Evolutionary conservation across 2,888 invertebrate species (phyloP), one percentile per base, ranked within the genome.

Genomic region (Apocheima hispidaria): DNA sequence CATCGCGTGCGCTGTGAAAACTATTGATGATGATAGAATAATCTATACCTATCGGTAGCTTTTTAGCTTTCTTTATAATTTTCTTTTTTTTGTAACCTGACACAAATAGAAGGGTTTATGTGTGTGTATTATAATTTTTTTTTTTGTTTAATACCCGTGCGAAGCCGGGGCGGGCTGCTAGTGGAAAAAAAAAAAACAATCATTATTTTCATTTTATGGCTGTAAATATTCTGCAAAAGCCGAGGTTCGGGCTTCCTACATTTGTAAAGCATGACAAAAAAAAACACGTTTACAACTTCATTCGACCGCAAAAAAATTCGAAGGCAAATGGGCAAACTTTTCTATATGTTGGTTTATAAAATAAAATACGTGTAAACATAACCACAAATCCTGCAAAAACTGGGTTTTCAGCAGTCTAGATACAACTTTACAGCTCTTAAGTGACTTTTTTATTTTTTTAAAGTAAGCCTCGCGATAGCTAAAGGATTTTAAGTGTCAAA

Each of bases 401-500:
- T 41, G 18, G n/a, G 26, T n/a, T 59, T 36, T 21, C 20, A 30
- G 28, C n/a, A 21, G 26, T 41, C 35, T 46, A 51, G 36, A n/a
- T 26, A 43, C 33, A 9, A 30, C 26, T 28, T 23, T 38, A 52
- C 38, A 33, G 35, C 53, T 14, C 48, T 48, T 38, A 7, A 48
- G 30, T 30, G 49, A 49, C 41, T 50, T 62, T 55, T 64, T 66
- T 66, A 60, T 64, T 30, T 61, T 59, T 20, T 51, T 64, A 56
- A 63, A 59, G 53, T 56, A 68, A 66, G 60, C 52, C 51, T 38
- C 50, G 41, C 56, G 49, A 54, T 66, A 56, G 60, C 50, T 14
- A 21, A 4, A 63, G 54, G 62, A 58, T 62, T 66, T 64, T 61
- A 56, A 66, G 57, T 60, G 61, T 66, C 62, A 65, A 60, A 63